A percentile compares a stretch with the other conserved stretches of the same genome.
phyloP scores from a whole-genome alignment of 2,113 vertebrate species.

The Odontophorus gujanensis region DNA sequence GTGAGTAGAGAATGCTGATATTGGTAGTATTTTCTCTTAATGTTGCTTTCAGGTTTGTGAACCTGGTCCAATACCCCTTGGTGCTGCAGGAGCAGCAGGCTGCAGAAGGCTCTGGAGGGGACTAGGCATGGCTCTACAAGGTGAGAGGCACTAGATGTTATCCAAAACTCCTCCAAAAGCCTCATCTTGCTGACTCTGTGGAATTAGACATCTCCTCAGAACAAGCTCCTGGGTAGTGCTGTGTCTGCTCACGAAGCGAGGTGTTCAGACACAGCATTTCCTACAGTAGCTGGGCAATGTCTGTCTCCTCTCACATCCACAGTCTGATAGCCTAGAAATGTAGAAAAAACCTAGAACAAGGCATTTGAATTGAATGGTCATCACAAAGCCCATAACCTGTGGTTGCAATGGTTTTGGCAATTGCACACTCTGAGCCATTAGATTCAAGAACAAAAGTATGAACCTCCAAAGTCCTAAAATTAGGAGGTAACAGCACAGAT shows the following conservation, averaged over 20 bases:
- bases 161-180: constrained; percentile 24
- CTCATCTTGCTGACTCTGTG: constrained; percentile 12
- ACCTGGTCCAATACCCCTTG: constrained; percentile 54
- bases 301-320: not conserved
- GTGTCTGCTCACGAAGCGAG: not conserved
- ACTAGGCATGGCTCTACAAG: constrained; percentile 2
- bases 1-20: constrained; percentile 51
- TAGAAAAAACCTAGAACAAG: not conserved
- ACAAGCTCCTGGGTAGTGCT: not conserved
- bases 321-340: not conserved
- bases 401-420: not conserved
- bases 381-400: not conserved
- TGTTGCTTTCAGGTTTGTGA: constrained; percentile 45
- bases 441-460: not conserved
- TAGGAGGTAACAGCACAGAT: not conserved
- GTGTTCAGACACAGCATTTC: not conserved
- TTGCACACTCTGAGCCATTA: fast-evolving
- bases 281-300: not conserved
- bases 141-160: not conserved
- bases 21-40: constrained; percentile 48
- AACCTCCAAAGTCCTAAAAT: not conserved
- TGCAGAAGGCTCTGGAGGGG: not conserved
- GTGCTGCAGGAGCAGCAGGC: constrained; percentile 31
- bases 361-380: not conserved
- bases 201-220: constrained; percentile 12